Conservation (phyloP, 1,140 invertebrate genomes). For the Scaptomyza graminum region DNA sequence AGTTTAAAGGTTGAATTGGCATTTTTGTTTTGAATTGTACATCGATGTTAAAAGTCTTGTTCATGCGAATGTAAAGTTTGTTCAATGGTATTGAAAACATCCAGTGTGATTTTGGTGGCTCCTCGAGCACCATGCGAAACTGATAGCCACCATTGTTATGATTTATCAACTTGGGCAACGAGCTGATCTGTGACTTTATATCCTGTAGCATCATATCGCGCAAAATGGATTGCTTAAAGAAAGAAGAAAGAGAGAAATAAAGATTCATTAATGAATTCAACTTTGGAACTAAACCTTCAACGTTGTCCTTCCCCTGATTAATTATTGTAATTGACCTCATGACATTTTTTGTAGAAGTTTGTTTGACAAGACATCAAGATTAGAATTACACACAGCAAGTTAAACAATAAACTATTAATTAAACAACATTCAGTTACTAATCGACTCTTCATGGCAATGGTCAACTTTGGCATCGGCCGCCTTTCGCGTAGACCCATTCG, state of each 20-base stretch:
- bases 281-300: too few relatives aligned
- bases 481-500: slow-evolving; percentile 28
- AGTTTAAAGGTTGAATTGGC: slow-evolving; percentile 65
- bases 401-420: slow-evolving; percentile 46
- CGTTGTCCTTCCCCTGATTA: not conserved
- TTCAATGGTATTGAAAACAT: slow-evolving; percentile 60
- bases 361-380: slow-evolving; percentile 24
- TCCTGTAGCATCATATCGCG: slow-evolving; percentile 74
- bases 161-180: slow-evolving; percentile 68
- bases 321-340: not conserved
- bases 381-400: not conserved
- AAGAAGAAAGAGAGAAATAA: slow-evolving; percentile 4
- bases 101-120: slow-evolving; percentile 63
- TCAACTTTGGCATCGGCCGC: slow-evolving; percentile 17
- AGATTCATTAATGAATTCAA: not conserved
- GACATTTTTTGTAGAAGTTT: not conserved
- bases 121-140: slow-evolving; percentile 60
- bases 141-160: slow-evolving; percentile 71
- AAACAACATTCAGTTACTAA: slow-evolving; percentile 14
- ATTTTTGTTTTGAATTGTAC: slow-evolving; percentile 63
- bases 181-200: slow-evolving; percentile 56
- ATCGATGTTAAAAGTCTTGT: slow-evolving; percentile 73
- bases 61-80: slow-evolving; percentile 73
- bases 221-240: slow-evolving; percentile 68
- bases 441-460: slow-evolving; percentile 29